Percentiles rank a stretch among this genome's conserved stretches.
Evolutionary conservation across 2,797 vertebrate species (phyloP).

Genomic region (Intellagama lesueurii): DNA sequence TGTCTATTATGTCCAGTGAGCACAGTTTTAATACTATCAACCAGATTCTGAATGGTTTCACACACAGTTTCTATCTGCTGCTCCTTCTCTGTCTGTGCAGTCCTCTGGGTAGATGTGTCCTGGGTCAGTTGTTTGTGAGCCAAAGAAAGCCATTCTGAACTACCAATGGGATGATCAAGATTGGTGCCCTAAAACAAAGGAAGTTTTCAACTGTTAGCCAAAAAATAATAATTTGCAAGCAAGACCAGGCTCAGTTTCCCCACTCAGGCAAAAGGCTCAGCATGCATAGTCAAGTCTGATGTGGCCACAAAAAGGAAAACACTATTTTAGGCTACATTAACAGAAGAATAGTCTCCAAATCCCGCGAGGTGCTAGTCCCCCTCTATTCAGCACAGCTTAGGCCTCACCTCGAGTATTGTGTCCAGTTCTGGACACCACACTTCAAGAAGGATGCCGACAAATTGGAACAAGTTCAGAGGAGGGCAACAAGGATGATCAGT

Average conservation of each 20-base stretch:
- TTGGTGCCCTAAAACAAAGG: slow-evolving; percentile 83
- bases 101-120: slow-evolving; percentile 86
- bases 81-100: slow-evolving; percentile 90
- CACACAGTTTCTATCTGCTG: slow-evolving; percentile 92
- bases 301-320: no score
- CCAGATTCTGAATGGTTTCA: slow-evolving; percentile 92
- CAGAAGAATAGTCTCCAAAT: no score
- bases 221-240: slow-evolving; percentile 37
- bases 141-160: slow-evolving; percentile 92
- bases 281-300: background rate
- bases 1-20: slow-evolving; percentile 96
- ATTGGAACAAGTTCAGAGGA: no score
- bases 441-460: no score
- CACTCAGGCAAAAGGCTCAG: background rate
- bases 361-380: no score
- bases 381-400: no score
- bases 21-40: slow-evolving; percentile 94
- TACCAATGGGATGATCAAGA: slow-evolving; percentile 90
- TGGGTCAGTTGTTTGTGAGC: slow-evolving; percentile 92
- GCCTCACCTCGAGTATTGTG: no score
- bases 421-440: no score
- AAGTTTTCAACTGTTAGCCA: slow-evolving; percentile 37
- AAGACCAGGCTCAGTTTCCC: background rate
- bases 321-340: no score
- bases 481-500: no score